A percentile compares a stretch with the other conserved stretches of the same genome.
phyloP scores from a whole-genome alignment of 2,888 invertebrate genomes.

The Drosophila formosana region DNA sequence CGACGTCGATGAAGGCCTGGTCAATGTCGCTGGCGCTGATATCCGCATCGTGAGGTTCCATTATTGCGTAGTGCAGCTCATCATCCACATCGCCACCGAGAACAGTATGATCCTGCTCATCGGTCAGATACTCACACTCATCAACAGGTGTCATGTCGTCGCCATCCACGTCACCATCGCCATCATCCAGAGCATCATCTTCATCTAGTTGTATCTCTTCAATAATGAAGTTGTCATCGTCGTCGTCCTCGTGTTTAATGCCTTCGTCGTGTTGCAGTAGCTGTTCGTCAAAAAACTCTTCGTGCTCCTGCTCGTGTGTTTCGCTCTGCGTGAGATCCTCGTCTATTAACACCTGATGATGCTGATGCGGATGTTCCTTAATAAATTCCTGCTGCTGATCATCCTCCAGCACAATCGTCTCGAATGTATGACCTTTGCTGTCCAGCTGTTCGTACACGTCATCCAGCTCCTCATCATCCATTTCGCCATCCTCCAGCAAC shows the following conservation, averaged over 20 bases:
- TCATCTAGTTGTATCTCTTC: constrained; percentile 82
- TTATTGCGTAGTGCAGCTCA: constrained; percentile 80
- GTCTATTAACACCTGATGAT: constrained; percentile 80
- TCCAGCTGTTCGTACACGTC: constrained; percentile 77
- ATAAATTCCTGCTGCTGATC: constrained; percentile 76
- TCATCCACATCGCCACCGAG: constrained; percentile 72
- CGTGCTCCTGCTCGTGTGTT: constrained; percentile 70
- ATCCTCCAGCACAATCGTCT: constrained; percentile 82
- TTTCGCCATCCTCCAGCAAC: constrained; percentile 73
- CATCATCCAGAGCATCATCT: constrained; percentile 80
- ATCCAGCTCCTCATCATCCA: constrained; percentile 77
- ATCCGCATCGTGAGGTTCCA: constrained; percentile 72
- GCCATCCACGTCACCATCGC: constrained; percentile 57
- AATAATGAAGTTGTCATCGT: constrained; percentile 79
- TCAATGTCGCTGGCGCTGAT: constrained; percentile 73
- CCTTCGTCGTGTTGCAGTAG: constrained; percentile 65
- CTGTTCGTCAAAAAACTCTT: constrained; percentile 67
- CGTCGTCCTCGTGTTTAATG: constrained; percentile 75
- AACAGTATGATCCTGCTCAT: constrained; percentile 63
- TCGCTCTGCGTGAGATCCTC: constrained; percentile 79
- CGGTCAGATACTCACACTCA: constrained; percentile 72
- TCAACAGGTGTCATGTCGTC: constrained; percentile 73
- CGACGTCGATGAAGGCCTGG: constrained; percentile 66
- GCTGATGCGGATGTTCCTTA: constrained; percentile 60
- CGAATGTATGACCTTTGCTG: constrained; percentile 73